Percentiles rank a stretch among this genome's conserved stretches.
Conservation (phyloP, 92 coral and sea anemone genomes). For the Phenganax stokvisi region DNA sequence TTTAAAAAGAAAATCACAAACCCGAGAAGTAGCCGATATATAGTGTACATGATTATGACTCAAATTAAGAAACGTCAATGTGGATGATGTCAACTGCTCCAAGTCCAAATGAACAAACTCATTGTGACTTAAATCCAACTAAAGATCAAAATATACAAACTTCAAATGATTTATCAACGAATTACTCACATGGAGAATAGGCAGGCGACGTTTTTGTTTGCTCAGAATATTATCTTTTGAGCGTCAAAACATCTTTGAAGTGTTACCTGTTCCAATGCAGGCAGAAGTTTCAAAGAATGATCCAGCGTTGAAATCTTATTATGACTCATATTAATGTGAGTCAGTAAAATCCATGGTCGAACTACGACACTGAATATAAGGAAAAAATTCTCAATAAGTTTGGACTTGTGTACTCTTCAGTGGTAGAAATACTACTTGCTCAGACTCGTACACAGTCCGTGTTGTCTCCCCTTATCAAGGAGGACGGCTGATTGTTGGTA, state of each 20-base stretch:
- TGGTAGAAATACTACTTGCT: no score
- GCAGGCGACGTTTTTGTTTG: background rate
- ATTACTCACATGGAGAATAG: background rate
- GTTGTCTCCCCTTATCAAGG: no score
- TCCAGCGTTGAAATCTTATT: slow-evolving; percentile 74
- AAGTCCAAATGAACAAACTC: slow-evolving; percentile 83
- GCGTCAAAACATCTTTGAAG: background rate
- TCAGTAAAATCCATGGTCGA: slow-evolving; percentile 82
- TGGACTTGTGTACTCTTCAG: no score
- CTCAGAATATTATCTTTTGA: background rate
- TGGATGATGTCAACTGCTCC: slow-evolving; percentile 72
- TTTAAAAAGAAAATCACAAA: background rate
- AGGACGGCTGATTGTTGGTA: no score
- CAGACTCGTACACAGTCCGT: no score
- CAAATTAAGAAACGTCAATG: slow-evolving; percentile 63
- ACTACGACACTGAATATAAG: slow-evolving; percentile 52
- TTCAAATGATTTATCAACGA: background rate
- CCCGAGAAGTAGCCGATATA: slow-evolving; percentile 68
- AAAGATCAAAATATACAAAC: background rate
- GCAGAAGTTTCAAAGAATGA: slow-evolving; percentile 76
- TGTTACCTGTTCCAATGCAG: slow-evolving; percentile 59
- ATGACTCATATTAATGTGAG: slow-evolving; percentile 65
- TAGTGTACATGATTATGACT: slow-evolving; percentile 78
- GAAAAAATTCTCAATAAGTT: no score
- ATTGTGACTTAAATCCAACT: slow-evolving; percentile 72